Percentiles rank a stretch among this genome's conserved stretches.
Conservation (phyloP, 2,113 vertebrate genomes). For the Aptenodytes patagonicus region DNA sequence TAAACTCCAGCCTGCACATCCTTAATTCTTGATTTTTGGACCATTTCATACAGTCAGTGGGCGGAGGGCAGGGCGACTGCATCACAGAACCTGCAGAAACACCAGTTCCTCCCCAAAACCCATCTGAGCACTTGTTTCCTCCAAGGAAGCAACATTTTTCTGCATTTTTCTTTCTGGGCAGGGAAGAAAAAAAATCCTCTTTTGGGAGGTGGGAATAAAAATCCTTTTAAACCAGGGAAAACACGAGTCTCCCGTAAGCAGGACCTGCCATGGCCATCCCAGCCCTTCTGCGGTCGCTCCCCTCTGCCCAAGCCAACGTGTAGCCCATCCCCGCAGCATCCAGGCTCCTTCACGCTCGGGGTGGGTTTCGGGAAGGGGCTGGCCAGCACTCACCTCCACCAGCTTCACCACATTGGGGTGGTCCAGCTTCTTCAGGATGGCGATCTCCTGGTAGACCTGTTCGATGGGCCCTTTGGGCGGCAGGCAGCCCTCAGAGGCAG, state of each 20-base stretch:
- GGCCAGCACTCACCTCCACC: slow-evolving; percentile 80
- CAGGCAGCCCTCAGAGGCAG: slow-evolving; percentile 76
- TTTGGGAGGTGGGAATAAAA: neutral
- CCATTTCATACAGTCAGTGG: neutral
- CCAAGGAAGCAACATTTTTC: neutral
- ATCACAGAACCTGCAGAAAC: neutral
- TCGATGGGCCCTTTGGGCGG: slow-evolving; percentile 92
- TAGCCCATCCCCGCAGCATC: neutral
- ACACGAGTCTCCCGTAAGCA: neutral
- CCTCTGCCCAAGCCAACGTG: rapidly evolving
- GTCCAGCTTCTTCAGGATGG: slow-evolving; percentile 97
- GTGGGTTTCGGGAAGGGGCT: neutral
- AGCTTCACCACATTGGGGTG: slow-evolving; percentile 97
- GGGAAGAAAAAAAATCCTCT: neutral
- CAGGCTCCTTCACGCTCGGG: rapidly evolving
- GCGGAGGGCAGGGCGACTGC: neutral
- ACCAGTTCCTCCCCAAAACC: neutral
- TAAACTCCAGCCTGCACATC: slow-evolving; percentile 14
- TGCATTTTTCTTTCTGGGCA: neutral
- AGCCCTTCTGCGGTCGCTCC: neutral
- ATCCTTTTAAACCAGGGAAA: neutral
- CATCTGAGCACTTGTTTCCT: neutral
- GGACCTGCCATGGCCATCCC: neutral
- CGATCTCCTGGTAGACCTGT: slow-evolving; percentile 97
- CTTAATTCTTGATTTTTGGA: neutral